Evolutionary conservation across 2,888 invertebrate genomes (phyloP).

Genomic region (Argyra leucocephala): DNA sequence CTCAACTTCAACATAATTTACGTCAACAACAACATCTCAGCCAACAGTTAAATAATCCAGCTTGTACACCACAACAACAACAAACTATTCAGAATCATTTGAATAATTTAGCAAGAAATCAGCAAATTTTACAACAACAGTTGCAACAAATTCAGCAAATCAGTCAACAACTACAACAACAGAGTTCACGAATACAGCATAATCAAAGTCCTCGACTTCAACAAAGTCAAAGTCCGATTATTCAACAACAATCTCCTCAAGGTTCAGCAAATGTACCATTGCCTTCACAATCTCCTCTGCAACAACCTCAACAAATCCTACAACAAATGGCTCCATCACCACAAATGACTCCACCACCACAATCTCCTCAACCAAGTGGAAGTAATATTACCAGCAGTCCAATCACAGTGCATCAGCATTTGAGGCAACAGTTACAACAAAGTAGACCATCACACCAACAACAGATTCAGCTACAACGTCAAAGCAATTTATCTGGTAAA

Average conservation of each 20-base stretch:
- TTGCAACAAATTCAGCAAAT: constrained; percentile 35
- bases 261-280: constrained; percentile 36
- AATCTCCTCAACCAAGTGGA: constrained; percentile 32
- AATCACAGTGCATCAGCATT: constrained; percentile 31
- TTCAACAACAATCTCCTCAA: constrained; percentile 34
- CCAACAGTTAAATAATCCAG: constrained; percentile 28
- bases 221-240: constrained; percentile 38
- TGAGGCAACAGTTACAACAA: constrained; percentile 37
- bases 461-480: constrained; percentile 23
- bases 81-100: constrained; percentile 18
- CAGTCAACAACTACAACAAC: constrained; percentile 37
- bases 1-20: constrained; percentile 17
- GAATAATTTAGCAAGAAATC: constrained; percentile 12
- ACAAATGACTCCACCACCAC: constrained; percentile 43
- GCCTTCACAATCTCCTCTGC: constrained; percentile 33
- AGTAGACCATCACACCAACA: constrained; percentile 28
- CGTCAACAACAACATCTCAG: constrained; percentile 21
- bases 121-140: constrained; percentile 29
- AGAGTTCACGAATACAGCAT: constrained; percentile 28
- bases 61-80: constrained; percentile 28
- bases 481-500: background rate
- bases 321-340: constrained; percentile 31
- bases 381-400: constrained; percentile 21
- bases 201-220: constrained; percentile 37
- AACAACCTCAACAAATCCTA: constrained; percentile 11